Conservation (phyloP, 92 coral and sea anemone genomes). For the Zoanthus solanderi region DNA sequence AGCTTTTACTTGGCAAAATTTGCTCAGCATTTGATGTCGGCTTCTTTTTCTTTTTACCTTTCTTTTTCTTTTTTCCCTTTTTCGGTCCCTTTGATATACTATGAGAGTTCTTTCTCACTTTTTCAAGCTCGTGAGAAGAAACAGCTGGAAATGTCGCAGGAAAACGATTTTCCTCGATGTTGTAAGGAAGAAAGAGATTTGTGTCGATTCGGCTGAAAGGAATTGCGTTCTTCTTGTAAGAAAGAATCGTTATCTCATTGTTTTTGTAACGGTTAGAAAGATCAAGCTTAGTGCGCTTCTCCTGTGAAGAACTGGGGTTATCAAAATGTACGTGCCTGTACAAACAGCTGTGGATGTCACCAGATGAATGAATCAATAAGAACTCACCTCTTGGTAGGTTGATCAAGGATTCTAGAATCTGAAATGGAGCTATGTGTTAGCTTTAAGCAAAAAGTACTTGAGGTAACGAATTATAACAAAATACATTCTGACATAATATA, state of each 20-base stretch:
- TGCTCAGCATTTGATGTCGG: not conserved
- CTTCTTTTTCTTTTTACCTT: conserved; percentile 54
- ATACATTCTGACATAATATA: not conserved
- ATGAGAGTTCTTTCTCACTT: conserved; percentile 41
- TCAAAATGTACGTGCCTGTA: conserved; percentile 59
- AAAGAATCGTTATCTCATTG: conserved; percentile 19
- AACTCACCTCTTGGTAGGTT: conserved; percentile 65
- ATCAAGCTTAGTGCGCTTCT: conserved; percentile 67
- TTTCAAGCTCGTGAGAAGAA: conserved; percentile 61
- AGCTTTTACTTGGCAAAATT: not conserved
- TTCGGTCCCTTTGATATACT: conserved; percentile 30
- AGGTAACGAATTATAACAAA: not conserved
- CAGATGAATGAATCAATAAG: conserved; percentile 73
- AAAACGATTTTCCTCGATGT: conserved; percentile 72
- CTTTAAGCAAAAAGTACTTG: not conserved
- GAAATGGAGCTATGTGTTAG: not conserved
- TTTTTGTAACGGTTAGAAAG: conserved; percentile 51
- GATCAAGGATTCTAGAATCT: conserved; percentile 61
- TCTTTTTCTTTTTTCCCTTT: conserved; percentile 63
- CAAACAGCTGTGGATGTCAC: conserved; percentile 86
- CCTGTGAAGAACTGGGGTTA: conserved; percentile 35
- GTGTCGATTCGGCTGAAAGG: conserved; percentile 84
- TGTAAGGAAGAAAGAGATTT: conserved; percentile 74
- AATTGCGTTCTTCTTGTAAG: conserved; percentile 62
- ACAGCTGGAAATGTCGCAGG: conserved; percentile 91